Evolutionary conservation across 2,888 invertebrate genomes (phyloP), one percentile per base, ranked within the genome.

Genomic region (Pollenia angustigena): DNA sequence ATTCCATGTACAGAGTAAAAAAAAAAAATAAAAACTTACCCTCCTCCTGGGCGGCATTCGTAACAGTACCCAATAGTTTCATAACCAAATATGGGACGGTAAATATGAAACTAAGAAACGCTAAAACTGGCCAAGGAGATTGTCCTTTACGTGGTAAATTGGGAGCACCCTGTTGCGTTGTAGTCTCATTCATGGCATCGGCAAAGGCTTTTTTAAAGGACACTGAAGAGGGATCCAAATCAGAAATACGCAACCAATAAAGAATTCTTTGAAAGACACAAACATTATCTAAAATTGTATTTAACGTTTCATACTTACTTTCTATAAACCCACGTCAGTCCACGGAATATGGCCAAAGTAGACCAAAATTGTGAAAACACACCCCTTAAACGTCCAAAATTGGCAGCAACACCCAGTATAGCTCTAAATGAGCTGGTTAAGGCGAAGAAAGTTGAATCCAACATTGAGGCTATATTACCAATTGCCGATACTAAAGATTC

Each of bases 381-480:
- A 4, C 96, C 95, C 86, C 97, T 95, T 83, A 99, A 94, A 66
- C 97, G 95, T 4, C 97, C 97, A 92, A 99, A 97, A 93, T 99
- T 99, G 89, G 99, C 99, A 9, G 99, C 99, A 1, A 99, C 98
- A 84, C 98, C 98, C 72, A 99, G 94, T 88, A 99, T 97, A 74
- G 99, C 99, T 90, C 97, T 95, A 92, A 99, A 99, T 0, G 99
- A 99, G 93, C 97, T 98, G 23, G 98, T 98, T 91, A 99, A 95
- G 4, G 99, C 99, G 92, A 97, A 97, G 93, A 98, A 99, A 62
- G 99, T 99, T 32, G 98, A 99, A 91, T 99, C 99, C 80, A 99
- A 93, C 98, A 99, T 98, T 95, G 98, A 97, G 3, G 98, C 97
- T 3, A 99, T 96, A 74, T 99, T 98, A 18, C 97, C 97, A 89